These are phyloP conservation scores for Hirtodrosophila alboralis DNA, from an alignment of 2,888 invertebrate species.

Conservation along the genomic window DNA sequence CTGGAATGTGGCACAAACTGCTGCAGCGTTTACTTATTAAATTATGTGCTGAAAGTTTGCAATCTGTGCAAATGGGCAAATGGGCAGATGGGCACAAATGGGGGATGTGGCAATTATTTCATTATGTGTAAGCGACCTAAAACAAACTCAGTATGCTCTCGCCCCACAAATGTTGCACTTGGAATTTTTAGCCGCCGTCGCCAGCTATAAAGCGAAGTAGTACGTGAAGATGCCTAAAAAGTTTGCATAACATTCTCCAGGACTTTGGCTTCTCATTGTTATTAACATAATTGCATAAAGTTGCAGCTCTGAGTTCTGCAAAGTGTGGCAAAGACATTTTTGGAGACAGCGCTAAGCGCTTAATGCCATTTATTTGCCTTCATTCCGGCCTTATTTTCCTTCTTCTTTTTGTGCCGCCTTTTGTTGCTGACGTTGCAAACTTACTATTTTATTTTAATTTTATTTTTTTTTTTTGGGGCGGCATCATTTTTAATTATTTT, in stretches of 20 bases:
- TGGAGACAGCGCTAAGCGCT: constrained; percentile 55
- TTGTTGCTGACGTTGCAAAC: constrained; percentile 48
- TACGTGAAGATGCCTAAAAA: constrained; percentile 43
- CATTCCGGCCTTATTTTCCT: background rate
- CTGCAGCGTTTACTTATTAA: constrained; percentile 69
- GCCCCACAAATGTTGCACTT: constrained; percentile 42
- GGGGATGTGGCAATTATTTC: constrained; percentile 73
- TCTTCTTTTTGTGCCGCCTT: background rate
- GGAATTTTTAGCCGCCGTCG: constrained; percentile 30
- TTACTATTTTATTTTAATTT: too few relatives aligned
- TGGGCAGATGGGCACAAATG: too few relatives aligned
- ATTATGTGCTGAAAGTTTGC: constrained; percentile 63
- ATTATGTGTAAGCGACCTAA: constrained; percentile 62
- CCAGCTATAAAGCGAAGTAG: constrained; percentile 1
- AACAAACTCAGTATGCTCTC: constrained; percentile 19
- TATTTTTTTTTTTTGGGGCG: too few relatives aligned
- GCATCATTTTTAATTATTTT: constrained; percentile 52
- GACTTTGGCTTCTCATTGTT: constrained; percentile 56
- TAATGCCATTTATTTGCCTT: constrained; percentile 50
- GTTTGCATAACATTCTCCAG: constrained; percentile 38
- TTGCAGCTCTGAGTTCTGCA: constrained; percentile 59
- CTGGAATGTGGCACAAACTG: constrained; percentile 32
- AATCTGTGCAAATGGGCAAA: constrained; percentile 34
- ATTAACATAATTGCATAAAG: constrained; percentile 79
- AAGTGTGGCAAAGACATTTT: constrained; percentile 60